Evolutionary conservation across 2,797 vertebrate species (phyloP).

Genomic region (Danio albolineatus): DNA sequence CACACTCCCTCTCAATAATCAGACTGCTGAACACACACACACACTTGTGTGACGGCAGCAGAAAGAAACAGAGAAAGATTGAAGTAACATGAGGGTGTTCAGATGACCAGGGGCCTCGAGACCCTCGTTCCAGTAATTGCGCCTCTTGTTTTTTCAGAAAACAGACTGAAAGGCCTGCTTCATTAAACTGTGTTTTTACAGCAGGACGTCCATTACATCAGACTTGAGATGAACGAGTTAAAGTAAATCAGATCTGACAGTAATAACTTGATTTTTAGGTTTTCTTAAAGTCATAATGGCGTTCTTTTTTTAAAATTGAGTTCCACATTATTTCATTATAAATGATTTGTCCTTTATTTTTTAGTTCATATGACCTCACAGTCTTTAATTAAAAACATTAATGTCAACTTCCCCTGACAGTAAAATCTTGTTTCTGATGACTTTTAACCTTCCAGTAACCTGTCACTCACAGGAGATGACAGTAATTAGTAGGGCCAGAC

Average conservation of each 20-base stretch:
- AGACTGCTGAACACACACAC: conserved; percentile 2
- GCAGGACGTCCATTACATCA: neutral
- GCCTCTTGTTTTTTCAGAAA: conserved; percentile 20
- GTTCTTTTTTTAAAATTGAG: neutral
- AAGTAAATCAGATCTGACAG: conserved; percentile 2
- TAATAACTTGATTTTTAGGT: neutral
- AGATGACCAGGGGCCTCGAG: neutral
- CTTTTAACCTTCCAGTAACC: neutral
- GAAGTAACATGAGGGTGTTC: neutral
- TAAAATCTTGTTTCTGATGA: neutral
- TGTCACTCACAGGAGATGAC: neutral
- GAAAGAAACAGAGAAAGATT: conserved; percentile 66
- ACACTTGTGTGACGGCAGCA: conserved; percentile 70
- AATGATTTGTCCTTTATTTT: neutral
- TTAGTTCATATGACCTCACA: neutral
- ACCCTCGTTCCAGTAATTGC: neutral
- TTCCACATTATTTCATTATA: neutral
- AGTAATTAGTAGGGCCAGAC: too few relatives aligned
- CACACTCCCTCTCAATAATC: neutral
- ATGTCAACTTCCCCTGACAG: neutral
- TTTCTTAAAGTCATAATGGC: neutral
- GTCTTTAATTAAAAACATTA: too few relatives aligned
- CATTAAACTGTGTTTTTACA: neutral
- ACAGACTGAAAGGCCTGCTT: conserved; percentile 12
- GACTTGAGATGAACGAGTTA: neutral